Percentiles rank a stretch among this genome's conserved stretches.
Conservation (phyloP, 92 coral and sea anemone genomes). For the Palythoa heliodiscus region DNA sequence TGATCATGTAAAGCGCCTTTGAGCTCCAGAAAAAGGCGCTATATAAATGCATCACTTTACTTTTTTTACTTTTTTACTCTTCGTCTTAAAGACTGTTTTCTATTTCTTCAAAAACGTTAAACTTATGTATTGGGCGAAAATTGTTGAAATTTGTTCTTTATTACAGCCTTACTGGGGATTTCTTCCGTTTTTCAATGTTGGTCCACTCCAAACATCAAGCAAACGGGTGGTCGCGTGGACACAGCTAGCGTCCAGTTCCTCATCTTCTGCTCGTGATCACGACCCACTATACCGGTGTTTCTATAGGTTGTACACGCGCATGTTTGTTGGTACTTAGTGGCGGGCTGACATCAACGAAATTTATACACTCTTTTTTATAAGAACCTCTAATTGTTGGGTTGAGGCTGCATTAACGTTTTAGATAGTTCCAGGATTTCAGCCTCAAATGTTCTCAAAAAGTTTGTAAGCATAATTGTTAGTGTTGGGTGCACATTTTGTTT, state of each 20-base stretch:
- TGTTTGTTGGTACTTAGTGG: background rate
- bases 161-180: slow-evolving; percentile 70
- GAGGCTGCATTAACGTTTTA: too few species aligned
- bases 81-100: too few species aligned
- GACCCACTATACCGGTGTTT: slow-evolving; percentile 33
- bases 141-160: background rate
- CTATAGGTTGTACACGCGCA: slow-evolving; percentile 35
- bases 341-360: background rate
- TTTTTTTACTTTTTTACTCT: too few species aligned
- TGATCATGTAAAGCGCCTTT: too few species aligned
- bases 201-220: slow-evolving; percentile 2
- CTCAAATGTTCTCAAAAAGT: too few species aligned
- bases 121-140: background rate
- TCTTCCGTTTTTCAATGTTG: slow-evolving; percentile 68
- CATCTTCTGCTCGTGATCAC: slow-evolving; percentile 30
- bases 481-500: too few species aligned
- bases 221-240: slow-evolving; percentile 34
- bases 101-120: background rate
- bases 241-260: slow-evolving; percentile 34
- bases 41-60: too few species aligned
- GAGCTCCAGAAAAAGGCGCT: too few species aligned
- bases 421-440: too few species aligned
- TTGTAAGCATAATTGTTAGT: too few species aligned
- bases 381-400: too few species aligned
- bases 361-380: background rate